Conservation (phyloP, 2,113 vertebrate species). For the Melanerpes aurifrons region DNA sequence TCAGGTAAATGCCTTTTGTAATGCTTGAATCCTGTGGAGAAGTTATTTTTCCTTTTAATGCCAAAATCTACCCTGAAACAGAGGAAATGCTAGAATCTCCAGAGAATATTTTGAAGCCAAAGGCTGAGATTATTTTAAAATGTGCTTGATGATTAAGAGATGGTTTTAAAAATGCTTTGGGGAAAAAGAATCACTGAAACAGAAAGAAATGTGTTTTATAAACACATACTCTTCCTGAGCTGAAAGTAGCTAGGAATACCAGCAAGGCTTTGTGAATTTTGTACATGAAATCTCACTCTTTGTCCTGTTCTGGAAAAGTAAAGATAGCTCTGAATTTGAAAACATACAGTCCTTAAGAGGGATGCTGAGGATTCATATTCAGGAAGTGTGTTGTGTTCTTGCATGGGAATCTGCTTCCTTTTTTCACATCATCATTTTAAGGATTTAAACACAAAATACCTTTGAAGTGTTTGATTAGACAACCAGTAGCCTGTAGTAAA, state of each 20-base stretch:
- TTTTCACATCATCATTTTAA: background rate
- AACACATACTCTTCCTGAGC: background rate
- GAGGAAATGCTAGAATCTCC: background rate
- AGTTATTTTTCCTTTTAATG: background rate
- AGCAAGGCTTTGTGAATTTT: background rate
- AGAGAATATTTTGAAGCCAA: background rate
- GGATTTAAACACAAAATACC: background rate
- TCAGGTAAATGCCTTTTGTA: constrained; percentile 72
- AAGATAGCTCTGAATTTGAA: background rate
- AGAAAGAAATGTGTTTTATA: background rate
- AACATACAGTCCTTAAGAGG: background rate
- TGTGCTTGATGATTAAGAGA: background rate
- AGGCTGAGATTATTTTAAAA: background rate
- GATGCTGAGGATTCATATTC: background rate
- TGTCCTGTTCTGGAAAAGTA: background rate
- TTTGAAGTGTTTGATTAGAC: background rate
- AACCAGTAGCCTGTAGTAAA: background rate
- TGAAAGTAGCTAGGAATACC: background rate
- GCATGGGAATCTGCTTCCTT: background rate
- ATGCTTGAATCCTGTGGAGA: background rate
- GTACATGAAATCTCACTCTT: background rate
- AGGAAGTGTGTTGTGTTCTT: background rate
- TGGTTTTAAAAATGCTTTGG: background rate
- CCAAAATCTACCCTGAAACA: background rate
- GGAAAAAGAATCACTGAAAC: background rate